These are phyloP conservation scores for Andrena fulva DNA, from an alignment of 2,888 invertebrate genomes.

Conservation along the genomic window DNA sequence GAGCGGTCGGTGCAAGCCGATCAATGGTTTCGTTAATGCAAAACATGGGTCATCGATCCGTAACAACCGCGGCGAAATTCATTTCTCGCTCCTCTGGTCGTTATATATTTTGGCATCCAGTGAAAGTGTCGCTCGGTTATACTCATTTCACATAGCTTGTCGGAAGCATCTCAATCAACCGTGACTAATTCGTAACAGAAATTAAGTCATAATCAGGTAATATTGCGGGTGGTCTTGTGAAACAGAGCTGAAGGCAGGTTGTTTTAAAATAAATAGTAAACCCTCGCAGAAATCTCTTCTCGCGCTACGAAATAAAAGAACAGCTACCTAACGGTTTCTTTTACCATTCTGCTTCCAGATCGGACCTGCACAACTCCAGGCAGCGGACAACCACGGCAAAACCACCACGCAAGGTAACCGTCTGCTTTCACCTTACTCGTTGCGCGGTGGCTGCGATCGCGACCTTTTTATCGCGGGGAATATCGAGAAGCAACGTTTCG, in stretches of 20 bases:
- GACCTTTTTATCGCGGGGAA: neutral
- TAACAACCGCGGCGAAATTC: constrained; percentile 34
- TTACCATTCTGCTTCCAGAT: constrained; percentile 42
- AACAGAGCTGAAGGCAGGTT: too few relatives aligned
- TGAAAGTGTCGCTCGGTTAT: constrained; percentile 45
- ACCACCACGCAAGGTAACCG: constrained; percentile 55
- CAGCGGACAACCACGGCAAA: constrained; percentile 30
- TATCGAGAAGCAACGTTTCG: neutral
- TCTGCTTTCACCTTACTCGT: constrained; percentile 42
- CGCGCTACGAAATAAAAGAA: too few relatives aligned
- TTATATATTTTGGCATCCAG: constrained; percentile 20
- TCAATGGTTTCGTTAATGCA: constrained; percentile 23
- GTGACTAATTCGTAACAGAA: neutral
- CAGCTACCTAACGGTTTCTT: neutral
- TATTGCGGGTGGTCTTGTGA: too few relatives aligned
- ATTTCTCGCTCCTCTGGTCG: constrained; percentile 46
- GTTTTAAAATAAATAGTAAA: too few relatives aligned
- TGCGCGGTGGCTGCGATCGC: constrained; percentile 4
- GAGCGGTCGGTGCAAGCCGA: constrained; percentile 30
- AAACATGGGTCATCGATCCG: constrained; percentile 17
- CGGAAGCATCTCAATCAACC: neutral
- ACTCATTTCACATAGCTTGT: neutral
- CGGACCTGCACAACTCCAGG: constrained; percentile 23
- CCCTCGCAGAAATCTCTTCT: too few relatives aligned
- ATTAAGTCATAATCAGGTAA: neutral